Conservation (phyloP, 2,113 vertebrate genomes). For the Sturnira hondurensis region DNA sequence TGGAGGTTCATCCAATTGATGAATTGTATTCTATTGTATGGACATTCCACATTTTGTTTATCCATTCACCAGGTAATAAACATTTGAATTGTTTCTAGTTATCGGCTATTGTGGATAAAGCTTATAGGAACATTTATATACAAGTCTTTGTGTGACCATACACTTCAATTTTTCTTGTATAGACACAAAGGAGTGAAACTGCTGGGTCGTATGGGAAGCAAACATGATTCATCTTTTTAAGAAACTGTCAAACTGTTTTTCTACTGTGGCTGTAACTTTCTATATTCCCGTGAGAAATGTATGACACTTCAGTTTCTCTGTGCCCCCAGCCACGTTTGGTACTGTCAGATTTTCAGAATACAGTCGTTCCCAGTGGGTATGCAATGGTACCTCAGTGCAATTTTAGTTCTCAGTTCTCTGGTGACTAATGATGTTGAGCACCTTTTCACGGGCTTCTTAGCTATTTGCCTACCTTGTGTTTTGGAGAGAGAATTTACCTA, state of each 20-base stretch:
- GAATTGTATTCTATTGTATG: not conserved
- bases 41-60: not conserved
- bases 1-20: not conserved
- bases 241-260: not conserved
- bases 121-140: not conserved
- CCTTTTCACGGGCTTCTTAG: no score
- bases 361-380: no score
- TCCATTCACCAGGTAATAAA: no score
- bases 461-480: not conserved
- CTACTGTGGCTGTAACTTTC: not conserved
- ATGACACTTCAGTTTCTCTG: not conserved
- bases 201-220: not conserved
- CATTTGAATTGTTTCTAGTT: no score
- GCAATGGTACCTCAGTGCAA: no score
- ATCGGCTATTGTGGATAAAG: no score
- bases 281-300: not conserved
- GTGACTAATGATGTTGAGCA: no score
- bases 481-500: not conserved
- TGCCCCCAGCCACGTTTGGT: no score
- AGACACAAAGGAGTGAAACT: not conserved
- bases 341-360: no score
- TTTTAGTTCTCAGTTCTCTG: no score
- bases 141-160: not conserved
- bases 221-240: not conserved
- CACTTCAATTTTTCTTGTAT: not conserved